Base-by-base conservation (phyloP, 2,888 invertebrate species). In the Seladonia tumulorum region DNA sequence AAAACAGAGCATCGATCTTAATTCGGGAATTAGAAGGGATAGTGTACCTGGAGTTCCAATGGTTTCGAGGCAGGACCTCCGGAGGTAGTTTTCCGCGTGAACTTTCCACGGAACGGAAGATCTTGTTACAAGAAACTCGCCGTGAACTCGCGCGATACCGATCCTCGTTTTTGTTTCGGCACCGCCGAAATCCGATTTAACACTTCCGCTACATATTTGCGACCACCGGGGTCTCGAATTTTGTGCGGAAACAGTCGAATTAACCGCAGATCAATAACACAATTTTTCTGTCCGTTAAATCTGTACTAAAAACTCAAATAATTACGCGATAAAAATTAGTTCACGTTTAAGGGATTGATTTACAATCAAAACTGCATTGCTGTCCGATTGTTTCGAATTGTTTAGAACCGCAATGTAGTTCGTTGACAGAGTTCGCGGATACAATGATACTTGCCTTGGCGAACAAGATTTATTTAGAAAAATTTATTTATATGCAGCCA, bases 111-210 rank as follows among this genome's bases (percentile, higher is more conserved):
- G 49, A 35, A 60, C 29, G 72, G 76, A 76, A 73, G 73, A 83
- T 83, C 79, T 87, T 79, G 80, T 88, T 88, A 81, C 85, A 72
- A 53, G 76, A 82, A 83, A 88, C 74, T 77, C 81, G 60, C 45
- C 66, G 76, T 35, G 76, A 82, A 75, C 80, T 78, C 29, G 45
- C 53, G 4, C 75, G 53, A 45, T 76, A 66, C 63, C 49, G 47
- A 22, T 18, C 22, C 16, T 70, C 57, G 25, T 57, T 57, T 47
- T 22, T 16, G 70, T 25, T 60, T 57, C 49, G 7, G 18, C 35
- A 35, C 22, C 47, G 35, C 66, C 16, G 35, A 3, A 35, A 66
- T 66, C 66, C 66, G 66, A 66, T 66, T 66, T 35, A 66, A 35
- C 35, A 66, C 60, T 5, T 29, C 29, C 60, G 60, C 25, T 60